Evolutionary conservation across 2,113 vertebrate species (phyloP).

Genomic region (Brienomyrus brachyistius): DNA sequence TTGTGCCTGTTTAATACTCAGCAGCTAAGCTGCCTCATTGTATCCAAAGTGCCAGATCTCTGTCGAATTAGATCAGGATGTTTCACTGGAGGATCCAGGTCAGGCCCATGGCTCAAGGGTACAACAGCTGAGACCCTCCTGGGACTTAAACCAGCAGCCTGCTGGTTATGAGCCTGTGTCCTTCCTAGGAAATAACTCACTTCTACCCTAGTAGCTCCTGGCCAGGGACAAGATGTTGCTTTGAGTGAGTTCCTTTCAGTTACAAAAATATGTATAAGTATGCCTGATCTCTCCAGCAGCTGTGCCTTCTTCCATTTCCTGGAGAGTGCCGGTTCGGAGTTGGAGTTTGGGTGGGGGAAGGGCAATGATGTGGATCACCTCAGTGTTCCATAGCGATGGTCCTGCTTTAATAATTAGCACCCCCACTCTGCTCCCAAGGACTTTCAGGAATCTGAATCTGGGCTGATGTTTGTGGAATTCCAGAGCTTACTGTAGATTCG

Average conservation of each 20-base stretch:
- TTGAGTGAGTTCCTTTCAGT: neutral
- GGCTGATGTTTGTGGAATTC: too few relatives aligned
- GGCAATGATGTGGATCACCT: too few relatives aligned
- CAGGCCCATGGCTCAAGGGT: neutral
- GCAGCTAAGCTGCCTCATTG: neutral
- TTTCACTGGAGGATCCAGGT: neutral
- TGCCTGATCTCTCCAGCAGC: too few relatives aligned
- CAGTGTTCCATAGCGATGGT: too few relatives aligned
- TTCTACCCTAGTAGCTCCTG: neutral
- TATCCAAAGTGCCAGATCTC: neutral
- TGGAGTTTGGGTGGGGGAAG: too few relatives aligned
- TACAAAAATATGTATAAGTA: too few relatives aligned
- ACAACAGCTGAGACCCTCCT: neutral
- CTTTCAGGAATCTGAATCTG: too few relatives aligned
- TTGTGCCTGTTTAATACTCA: neutral
- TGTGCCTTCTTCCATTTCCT: neutral
- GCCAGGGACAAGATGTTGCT: neutral
- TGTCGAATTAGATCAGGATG: neutral
- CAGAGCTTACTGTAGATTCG: too few relatives aligned
- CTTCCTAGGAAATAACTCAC: neutral
- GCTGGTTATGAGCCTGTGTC: neutral
- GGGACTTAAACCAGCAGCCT: neutral
- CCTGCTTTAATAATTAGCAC: too few relatives aligned
- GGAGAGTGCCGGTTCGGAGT: too few relatives aligned
- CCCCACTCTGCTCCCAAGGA: too few relatives aligned